Conservation (phyloP, 2,888 invertebrate genomes). For the Leptopilina drosophilae region DNA sequence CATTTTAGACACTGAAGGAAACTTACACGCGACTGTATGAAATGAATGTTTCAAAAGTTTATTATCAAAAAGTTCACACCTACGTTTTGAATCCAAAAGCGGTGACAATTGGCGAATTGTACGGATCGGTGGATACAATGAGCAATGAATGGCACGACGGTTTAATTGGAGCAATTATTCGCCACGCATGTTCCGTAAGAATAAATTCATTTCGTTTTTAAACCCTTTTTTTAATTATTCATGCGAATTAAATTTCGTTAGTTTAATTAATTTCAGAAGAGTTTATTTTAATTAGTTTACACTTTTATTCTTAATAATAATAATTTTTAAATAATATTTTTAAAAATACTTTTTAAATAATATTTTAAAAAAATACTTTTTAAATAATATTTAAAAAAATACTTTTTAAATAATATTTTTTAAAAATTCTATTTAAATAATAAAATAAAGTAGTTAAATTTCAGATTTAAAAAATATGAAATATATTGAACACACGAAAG, state of each 20-base stretch:
- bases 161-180: constrained; percentile 84
- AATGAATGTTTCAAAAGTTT: constrained; percentile 79
- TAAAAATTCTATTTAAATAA: too few relatives aligned
- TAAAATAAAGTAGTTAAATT: too few relatives aligned
- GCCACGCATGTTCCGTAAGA: constrained; percentile 79
- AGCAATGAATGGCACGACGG: constrained; percentile 96
- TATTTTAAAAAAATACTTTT: too few relatives aligned
- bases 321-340: too few relatives aligned
- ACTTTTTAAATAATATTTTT: too few relatives aligned
- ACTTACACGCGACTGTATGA: constrained; percentile 84
- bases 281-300: too few relatives aligned
- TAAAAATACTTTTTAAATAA: too few relatives aligned
- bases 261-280: too few relatives aligned
- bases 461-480: too few relatives aligned
- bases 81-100: constrained; percentile 94
- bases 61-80: constrained; percentile 86
- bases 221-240: neutral
- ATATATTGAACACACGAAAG: neutral
- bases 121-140: constrained; percentile 89
- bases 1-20: constrained; percentile 82
- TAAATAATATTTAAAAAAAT: too few relatives aligned
- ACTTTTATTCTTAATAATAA: too few relatives aligned
- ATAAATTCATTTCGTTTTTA: neutral
- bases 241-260: neutral
- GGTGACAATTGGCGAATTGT: constrained; percentile 90